Evolutionary conservation across 2,797 vertebrate species (phyloP).

Genomic region (Mus caroli): DNA sequence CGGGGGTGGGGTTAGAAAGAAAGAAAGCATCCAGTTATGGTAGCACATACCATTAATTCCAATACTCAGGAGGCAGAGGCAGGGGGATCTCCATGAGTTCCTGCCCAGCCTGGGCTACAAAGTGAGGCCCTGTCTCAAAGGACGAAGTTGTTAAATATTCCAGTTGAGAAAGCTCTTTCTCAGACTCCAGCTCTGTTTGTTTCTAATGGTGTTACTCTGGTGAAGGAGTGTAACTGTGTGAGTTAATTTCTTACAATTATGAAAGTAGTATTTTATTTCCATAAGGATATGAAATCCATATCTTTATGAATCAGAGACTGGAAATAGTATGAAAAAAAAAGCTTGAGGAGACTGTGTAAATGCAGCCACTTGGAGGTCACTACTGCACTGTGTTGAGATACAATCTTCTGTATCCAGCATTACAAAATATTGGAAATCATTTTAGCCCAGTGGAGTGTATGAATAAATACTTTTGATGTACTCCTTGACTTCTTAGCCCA

Average conservation of each 20-base stretch:
- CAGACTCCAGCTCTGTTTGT: conserved; percentile 14
- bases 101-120: neutral
- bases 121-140: neutral
- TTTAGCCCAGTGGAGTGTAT: neutral
- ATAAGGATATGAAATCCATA: neutral
- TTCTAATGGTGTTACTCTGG: neutral
- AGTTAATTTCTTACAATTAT: conserved; percentile 49
- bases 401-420: neutral
- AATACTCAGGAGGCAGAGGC: neutral
- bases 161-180: neutral
- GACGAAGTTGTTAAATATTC: neutral
- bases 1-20: neutral
- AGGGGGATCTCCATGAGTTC: neutral
- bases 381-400: neutral
- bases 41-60: neutral
- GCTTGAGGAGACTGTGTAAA: neutral
- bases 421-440: conserved; percentile 17
- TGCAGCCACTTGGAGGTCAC: neutral
- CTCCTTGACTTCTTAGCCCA: conserved; percentile 34
- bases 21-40: neutral
- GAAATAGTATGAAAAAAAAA: neutral
- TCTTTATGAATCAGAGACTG: neutral
- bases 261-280: conserved; percentile 43
- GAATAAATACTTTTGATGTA: neutral
- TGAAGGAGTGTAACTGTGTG: neutral